Evolutionary conservation across 2,797 vertebrate species (phyloP), one percentile per base, ranked within the genome.

Genomic region (Sylvia borin): DNA sequence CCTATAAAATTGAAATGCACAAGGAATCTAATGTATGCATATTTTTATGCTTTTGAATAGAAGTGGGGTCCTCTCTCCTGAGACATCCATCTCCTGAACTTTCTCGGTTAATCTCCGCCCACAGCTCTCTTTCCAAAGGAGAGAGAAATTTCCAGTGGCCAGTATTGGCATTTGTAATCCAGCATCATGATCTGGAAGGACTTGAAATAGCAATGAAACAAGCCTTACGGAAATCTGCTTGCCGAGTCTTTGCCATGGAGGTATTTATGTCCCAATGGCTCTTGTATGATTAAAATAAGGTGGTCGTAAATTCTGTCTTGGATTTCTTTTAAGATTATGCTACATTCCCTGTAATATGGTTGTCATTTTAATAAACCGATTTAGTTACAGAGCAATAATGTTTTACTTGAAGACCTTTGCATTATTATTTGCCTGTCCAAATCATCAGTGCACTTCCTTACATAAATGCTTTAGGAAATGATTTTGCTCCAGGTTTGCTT

Each of bases 71-170:
- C 65, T 99, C 99, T 12, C 98, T 99, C 73, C 96, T 99, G 96
- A 98, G 99, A 90, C 99, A 99, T 98, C 99, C 99, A 43, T 99
- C 99, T 96, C 99, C 99, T 29, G 99, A 99, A 97, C 98, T 99
- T 62, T 99, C 99, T 81, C 98, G 99, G 79, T 98, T 99, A 89
- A 99, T 99, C 97, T 99, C 99, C 42, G 99, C 99, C 77, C 99
- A 99, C 79, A 99, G 99, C 97, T 99, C 99, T 78, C 99, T 99
- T 97, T 99, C 99, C 96, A 99, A 99, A 96, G 99, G 99, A 89
- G 99, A 99, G 97, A 98, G 99, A 93, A 99, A 99, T 97, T 99
- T 99, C 98, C 99, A 99, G 95, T 99, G 99, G 99, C 99, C 99
- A 22, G 99, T 99, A 62, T 96, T 99, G 96, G 99, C 99, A 85